Evolutionary conservation across 2,797 vertebrate genomes (phyloP), one percentile per base, ranked within the genome.

Genomic region (Telmatherina bonti): DNA sequence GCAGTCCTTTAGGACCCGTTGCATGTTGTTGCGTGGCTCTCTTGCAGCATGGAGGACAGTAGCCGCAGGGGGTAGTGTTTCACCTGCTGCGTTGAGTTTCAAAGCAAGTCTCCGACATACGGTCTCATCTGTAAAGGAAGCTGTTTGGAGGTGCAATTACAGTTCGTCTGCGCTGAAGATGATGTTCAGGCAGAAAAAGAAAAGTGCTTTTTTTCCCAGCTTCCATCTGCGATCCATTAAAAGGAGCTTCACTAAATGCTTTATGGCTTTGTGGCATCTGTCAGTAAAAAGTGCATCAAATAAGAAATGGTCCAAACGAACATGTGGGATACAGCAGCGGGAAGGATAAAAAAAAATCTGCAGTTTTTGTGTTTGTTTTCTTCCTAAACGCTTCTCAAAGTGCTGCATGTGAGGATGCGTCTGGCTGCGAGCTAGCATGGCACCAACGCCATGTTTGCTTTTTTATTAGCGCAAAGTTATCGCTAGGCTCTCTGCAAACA

Each of bases 401-500:
- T 24, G 22, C 22, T 22, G n/a, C 49, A 52, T 13, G 13, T 27
- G 45, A 47, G 45, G 7, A n/a, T 11, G 8, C 45, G 9, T 22
- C 22, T 24, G 24, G 49, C 49, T 66, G 27, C 72, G 1, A 33
- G 63, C 71, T 83, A 84, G 51, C 38, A 68, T 26, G 33, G 41
- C 31, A n/a, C 24, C 5, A 72, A 61, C 43, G 74, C 20, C 38
- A 38, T 86, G 86, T 93, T 91, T 90, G 78, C 84, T 76, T 76
- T 82, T 83, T 78, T 83, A 88, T 89, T 89, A 86, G 72, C 73
- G 49, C 75, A 74, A 59, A 86, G 82, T 85, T 85, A 62, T 57
- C 35, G 36, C 79, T 26, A 20, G 7, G 27, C 82, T 75, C 85
- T 90, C 76, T 24, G 81, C 47, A 88, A 91, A 91, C 90, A 86